phyloP scores from a whole-genome alignment of 2,113 vertebrate genomes.

The Anolis carolinensis region DNA sequence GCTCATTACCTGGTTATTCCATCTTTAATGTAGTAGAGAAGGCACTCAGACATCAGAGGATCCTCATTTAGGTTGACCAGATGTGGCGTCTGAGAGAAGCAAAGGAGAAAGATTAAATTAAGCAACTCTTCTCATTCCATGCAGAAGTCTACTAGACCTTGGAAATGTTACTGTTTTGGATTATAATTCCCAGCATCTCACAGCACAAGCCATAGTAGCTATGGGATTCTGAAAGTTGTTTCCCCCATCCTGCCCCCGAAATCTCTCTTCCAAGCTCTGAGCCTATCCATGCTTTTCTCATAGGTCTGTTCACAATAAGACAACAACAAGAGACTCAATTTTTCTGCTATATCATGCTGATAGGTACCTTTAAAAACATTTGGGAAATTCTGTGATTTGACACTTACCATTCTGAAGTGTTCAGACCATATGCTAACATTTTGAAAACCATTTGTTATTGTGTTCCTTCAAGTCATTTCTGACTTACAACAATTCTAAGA shows the following conservation, averaged over 20 bases:
- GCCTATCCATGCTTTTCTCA: not conserved
- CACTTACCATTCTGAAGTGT: not conserved
- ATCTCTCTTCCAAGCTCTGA: no score
- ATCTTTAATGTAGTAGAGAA: constrained; percentile 98
- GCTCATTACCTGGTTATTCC: constrained; percentile 88
- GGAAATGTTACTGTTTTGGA: no score
- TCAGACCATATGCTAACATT: not conserved
- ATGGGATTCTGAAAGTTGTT: no score
- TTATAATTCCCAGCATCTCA: no score
- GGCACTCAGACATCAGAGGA: constrained; percentile 96
- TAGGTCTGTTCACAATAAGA: no score
- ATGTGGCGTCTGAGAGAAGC: constrained; percentile 86
- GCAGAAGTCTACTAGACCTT: not conserved
- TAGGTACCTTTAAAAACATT: not conserved
- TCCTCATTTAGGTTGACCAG: constrained; percentile 97
- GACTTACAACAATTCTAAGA: no score
- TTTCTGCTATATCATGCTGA: not conserved
- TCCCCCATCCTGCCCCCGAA: no score
- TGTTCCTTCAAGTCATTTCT: no score
- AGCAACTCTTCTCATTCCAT: rapidly evolving
- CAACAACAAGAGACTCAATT: not conserved
- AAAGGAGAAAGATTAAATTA: constrained; percentile 7
- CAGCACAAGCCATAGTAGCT: no score
- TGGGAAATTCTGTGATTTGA: not conserved
- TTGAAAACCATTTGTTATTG: not conserved